These are phyloP conservation scores for Nipponacmea schrenckii DNA, from an alignment of 2,888 invertebrate genomes.

Conservation along the genomic window DNA sequence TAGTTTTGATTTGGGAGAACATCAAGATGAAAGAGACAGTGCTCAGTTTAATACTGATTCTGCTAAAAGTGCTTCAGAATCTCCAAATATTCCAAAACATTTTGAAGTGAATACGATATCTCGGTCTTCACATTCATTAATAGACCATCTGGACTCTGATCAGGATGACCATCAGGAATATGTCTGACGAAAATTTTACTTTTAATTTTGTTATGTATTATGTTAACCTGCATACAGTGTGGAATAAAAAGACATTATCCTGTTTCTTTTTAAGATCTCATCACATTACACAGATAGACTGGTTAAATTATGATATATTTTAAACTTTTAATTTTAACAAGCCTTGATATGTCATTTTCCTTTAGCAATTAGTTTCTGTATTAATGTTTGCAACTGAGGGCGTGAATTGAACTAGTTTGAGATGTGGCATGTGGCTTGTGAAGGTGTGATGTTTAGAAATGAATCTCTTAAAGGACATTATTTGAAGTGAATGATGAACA, in stretches of 20 bases:
- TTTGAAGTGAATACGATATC: constrained; percentile 13
- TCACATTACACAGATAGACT: too few relatives aligned
- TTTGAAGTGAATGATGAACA: too few relatives aligned
- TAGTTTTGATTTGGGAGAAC: constrained; percentile 41
- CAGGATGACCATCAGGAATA: constrained; percentile 21
- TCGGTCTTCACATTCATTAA: not conserved
- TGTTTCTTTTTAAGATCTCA: too few relatives aligned
- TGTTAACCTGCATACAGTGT: constrained; percentile 5
- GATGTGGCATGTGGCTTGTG: too few relatives aligned
- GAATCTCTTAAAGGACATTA: too few relatives aligned
- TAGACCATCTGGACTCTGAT: constrained; percentile 7
- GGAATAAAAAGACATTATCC: not conserved
- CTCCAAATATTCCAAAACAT: constrained; percentile 15
- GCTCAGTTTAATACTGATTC: constrained; percentile 7
- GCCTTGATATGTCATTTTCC: too few relatives aligned
- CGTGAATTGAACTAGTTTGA: too few relatives aligned
- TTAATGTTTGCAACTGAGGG: too few relatives aligned
- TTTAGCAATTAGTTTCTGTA: too few relatives aligned
- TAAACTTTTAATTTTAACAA: too few relatives aligned
- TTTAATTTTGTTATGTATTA: constrained; percentile 12
- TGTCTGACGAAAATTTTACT: constrained; percentile 15
- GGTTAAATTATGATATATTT: too few relatives aligned
- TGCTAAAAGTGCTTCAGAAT: constrained; percentile 12
- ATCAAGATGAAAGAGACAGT: constrained; percentile 12
- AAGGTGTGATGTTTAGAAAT: too few relatives aligned